Percentiles rank a stretch among this genome's conserved stretches.
These are phyloP conservation scores for Agrilus biguttatus DNA, from an alignment of 2,888 invertebrate species.

Conservation along the genomic window DNA sequence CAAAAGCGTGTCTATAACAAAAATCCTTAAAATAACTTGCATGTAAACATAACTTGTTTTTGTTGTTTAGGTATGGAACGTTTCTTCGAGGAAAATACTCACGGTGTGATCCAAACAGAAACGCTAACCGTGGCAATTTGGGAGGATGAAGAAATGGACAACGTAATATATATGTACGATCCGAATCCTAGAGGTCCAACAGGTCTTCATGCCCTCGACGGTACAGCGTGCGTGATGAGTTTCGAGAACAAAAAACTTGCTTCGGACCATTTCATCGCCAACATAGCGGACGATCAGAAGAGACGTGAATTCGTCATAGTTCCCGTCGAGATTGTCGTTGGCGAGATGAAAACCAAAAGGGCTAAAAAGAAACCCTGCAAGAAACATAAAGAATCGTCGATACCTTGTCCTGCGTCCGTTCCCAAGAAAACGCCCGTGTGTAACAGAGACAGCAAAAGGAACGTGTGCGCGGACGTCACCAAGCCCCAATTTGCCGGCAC, in stretches of 20 bases:
- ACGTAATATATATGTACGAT: conserved; percentile 44
- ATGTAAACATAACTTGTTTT: too few species aligned
- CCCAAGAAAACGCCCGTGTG: too few species aligned
- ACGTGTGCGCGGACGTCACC: too few species aligned
- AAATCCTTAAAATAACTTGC: too few species aligned
- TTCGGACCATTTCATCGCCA: conserved; percentile 37
- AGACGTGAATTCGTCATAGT: conserved; percentile 31
- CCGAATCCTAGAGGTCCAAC: conserved; percentile 32
- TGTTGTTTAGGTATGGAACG: conserved; percentile 32
- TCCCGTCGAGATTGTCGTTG: conserved; percentile 26
- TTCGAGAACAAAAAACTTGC: conserved; percentile 38
- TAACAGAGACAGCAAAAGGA: too few species aligned
- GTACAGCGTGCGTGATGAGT: conserved; percentile 37
- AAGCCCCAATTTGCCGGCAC: too few species aligned
- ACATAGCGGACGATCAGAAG: conserved; percentile 29
- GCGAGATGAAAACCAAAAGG: conserved; percentile 12
- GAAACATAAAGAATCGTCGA: not conserved
- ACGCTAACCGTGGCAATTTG: conserved; percentile 38
- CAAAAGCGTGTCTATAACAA: too few species aligned
- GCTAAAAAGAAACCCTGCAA: conserved; percentile 9
- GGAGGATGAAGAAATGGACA: conserved; percentile 31
- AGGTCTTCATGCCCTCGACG: conserved; percentile 30
- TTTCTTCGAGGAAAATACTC: conserved; percentile 41
- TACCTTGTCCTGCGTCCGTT: not conserved
- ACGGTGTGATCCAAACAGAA: conserved; percentile 37